Percentiles rank a stretch among this genome's conserved stretches.
Conservation (phyloP, 2,888 invertebrate species). For the Latrodectus elegans region DNA sequence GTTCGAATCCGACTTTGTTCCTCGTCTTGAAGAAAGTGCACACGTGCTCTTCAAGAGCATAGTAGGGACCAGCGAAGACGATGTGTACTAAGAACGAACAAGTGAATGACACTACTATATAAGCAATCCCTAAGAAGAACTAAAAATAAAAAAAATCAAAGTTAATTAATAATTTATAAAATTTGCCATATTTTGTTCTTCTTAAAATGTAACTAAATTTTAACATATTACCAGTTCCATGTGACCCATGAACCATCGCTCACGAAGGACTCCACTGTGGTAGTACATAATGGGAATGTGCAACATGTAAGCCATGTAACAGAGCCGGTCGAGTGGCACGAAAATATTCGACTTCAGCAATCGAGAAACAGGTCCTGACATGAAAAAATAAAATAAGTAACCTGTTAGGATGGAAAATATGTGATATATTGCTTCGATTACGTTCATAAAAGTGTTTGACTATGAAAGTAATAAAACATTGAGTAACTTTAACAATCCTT, state of each 20-base stretch:
- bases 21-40: conserved; percentile 13
- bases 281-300: conserved; percentile 54
- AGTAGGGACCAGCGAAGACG: conserved; percentile 44
- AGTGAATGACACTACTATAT: conserved; percentile 23
- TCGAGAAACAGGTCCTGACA: conserved; percentile 36
- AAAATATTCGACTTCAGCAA: conserved; percentile 35
- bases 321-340: conserved; percentile 39
- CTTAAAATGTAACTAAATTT: background rate
- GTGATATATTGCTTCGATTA: no score
- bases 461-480: no score
- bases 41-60: conserved; percentile 28
- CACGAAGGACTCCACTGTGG: conserved; percentile 41
- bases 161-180: background rate
- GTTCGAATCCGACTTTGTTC: conserved; percentile 29
- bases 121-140: conserved; percentile 43
- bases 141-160: conserved; percentile 18
- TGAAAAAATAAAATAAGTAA: background rate
- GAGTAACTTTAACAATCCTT: no score
- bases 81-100: conserved; percentile 31
- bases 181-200: background rate
- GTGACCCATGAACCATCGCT: conserved; percentile 56
- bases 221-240: conserved; percentile 44
- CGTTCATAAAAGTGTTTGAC: no score
- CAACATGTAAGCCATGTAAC: conserved; percentile 48
- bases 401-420: no score